phyloP scores from a whole-genome alignment of 2,797 vertebrate genomes.

The Pygocentrus nattereri region DNA sequence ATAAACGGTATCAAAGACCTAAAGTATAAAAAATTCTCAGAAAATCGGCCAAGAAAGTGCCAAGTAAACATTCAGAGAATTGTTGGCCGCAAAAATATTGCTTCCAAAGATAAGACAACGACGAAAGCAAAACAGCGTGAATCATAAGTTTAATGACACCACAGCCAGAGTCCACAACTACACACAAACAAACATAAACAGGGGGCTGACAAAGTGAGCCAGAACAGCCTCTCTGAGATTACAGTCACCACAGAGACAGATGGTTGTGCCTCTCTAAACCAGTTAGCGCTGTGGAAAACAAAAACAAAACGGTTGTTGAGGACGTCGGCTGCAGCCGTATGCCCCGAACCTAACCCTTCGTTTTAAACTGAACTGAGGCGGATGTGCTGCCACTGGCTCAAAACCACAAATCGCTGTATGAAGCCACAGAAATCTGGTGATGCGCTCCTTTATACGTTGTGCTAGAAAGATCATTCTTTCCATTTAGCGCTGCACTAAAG shows the following conservation, averaged over 20 bases:
- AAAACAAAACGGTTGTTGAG: slow-evolving; percentile 12
- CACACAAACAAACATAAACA: not conserved
- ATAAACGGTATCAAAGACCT: too few species aligned
- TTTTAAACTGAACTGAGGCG: slow-evolving; percentile 25
- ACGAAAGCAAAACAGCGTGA: slow-evolving; percentile 16
- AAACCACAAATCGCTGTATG: not conserved
- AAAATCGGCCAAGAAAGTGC: not conserved
- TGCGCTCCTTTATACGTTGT: not conserved
- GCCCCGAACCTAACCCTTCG: slow-evolving; percentile 19
- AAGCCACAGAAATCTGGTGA: not conserved
- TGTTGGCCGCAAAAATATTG: not conserved
- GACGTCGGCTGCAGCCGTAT: not conserved
- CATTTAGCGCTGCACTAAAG: not conserved
- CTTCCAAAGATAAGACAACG: not conserved
- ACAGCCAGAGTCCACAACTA: not conserved
- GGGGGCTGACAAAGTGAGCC: not conserved
- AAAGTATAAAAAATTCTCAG: too few species aligned
- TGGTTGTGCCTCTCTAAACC: slow-evolving; percentile 31
- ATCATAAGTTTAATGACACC: not conserved
- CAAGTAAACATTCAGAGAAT: not conserved
- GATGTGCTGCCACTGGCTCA: slow-evolving; percentile 21
- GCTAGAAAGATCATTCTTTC: not conserved
- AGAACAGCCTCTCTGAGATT: slow-evolving; percentile 25
- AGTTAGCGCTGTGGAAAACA: slow-evolving; percentile 31
- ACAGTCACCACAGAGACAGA: slow-evolving; percentile 34